Conservation (phyloP, 2,113 vertebrate species). For the Haplochromis burtoni region DNA sequence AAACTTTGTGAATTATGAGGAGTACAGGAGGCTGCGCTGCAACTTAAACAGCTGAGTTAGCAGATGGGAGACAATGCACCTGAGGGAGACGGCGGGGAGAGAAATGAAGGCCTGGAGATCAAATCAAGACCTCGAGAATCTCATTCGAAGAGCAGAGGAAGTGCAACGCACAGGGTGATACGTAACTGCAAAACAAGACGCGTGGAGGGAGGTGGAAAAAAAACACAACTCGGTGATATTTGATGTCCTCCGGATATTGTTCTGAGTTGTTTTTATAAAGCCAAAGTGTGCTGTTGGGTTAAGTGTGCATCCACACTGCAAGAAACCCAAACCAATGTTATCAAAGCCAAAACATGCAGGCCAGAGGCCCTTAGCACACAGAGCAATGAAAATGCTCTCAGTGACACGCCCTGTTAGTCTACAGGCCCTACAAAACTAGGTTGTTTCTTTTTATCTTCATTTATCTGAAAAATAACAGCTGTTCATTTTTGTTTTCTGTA, state of each 20-base stretch:
- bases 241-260: not conserved
- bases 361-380: not conserved
- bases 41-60: conserved; percentile 55
- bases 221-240: not conserved
- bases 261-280: not conserved
- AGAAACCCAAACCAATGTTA: not conserved
- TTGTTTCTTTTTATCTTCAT: not conserved
- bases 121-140: conserved; percentile 41
- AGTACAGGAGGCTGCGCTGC: not conserved
- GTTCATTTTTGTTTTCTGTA: not conserved
- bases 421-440: not conserved
- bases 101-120: conserved; percentile 53
- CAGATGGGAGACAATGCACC: conserved; percentile 46
- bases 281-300: not conserved
- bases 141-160: conserved; percentile 8
- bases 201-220: not conserved
- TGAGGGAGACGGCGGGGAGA: conserved; percentile 15
- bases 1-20: conserved; percentile 56
- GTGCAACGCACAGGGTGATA: not conserved
- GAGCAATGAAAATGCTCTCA: not conserved
- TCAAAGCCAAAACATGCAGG: not conserved
- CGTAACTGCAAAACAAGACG: conserved; percentile 3
- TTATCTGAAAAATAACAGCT: not conserved
- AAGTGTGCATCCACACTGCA: not conserved
- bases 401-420: not conserved